Percentiles rank a stretch among this genome's conserved stretches.
Evolutionary conservation across 2,113 vertebrate genomes (phyloP).

Genomic region (Forbesichthys agassizii): DNA sequence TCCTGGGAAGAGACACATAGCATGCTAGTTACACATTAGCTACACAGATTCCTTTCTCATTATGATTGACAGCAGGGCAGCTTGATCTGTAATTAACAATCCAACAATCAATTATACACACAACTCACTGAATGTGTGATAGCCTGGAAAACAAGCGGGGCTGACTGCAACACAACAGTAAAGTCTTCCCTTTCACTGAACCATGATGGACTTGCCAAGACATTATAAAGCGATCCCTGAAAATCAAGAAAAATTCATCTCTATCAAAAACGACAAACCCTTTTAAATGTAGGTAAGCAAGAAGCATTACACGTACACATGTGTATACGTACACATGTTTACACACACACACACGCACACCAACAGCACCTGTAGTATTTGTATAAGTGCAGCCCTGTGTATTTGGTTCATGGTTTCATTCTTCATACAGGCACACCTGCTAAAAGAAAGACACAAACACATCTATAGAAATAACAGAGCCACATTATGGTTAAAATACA

Average conservation of each 20-base stretch:
- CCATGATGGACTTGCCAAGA: constrained; percentile 58
- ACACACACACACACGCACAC: background rate
- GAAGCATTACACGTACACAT: background rate
- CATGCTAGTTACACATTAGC: constrained; percentile 16
- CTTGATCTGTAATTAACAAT: background rate
- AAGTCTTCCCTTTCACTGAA: constrained; percentile 77
- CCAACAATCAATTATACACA: too few species aligned
- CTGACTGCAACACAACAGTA: constrained; percentile 75
- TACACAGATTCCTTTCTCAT: background rate
- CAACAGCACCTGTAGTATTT: constrained; percentile 67
- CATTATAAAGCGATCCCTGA: constrained; percentile 56
- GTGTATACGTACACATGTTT: background rate
- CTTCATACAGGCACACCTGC: constrained; percentile 42
- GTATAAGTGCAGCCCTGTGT: constrained; percentile 45
- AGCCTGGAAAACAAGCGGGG: constrained; percentile 49
- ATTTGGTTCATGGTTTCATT: constrained; percentile 31
- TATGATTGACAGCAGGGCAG: background rate
- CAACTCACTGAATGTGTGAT: constrained; percentile 54
- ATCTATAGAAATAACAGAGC: constrained; percentile 1
- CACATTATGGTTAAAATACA: background rate
- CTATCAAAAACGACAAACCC: background rate
- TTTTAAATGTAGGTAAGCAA: background rate
- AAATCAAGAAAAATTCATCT: background rate
- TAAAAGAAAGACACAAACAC: constrained; percentile 15
- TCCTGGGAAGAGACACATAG: constrained; percentile 35